Evolutionary conservation across 2,113 vertebrate genomes (phyloP), one percentile per base, ranked within the genome.

Genomic region (Tor tambroides): DNA sequence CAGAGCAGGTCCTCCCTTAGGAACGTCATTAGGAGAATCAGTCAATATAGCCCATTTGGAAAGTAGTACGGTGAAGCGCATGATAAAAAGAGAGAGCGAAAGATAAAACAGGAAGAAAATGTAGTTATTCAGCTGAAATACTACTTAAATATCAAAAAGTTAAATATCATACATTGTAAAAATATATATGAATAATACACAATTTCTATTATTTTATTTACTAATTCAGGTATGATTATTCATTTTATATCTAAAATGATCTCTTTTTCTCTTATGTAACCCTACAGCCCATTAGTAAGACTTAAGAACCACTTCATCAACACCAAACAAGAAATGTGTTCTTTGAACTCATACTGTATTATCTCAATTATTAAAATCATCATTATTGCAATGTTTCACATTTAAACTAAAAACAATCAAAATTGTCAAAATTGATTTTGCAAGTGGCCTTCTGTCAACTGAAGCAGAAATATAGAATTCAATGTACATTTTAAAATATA

Each of bases 21-120:
- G 92, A 92, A 86, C 72, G 88, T 93, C 92, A 94, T 95, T 93
- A 94, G 89, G 87, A 92, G 93, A 93, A 93, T 92, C 91, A 91
- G 91, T 94, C 90, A 93, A 93, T 94, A 93, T 89, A 91, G 91
- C 90, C 89, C 84, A 91, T 92, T 91, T 89, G 89, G 86, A 92
- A 93, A 91, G 91, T 80, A 90, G 88, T 92, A 91, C 88, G 54
- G 85, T 81, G 90, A 90, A 89, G 88, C 35, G 89, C 89, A 88
- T 35, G 61, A 87, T 87, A 89, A 87, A 88, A 61, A 93, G 87
- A 89, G 77, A 93, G 89, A 86, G 84, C 89, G 91, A 89, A 89
- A 89, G 76, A 90, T 89, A 91, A 87, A 91, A 86, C 85, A 81
- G 77, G 81, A 86, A 83, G 88, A 86, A 30, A 65, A 80, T 46